Evolutionary conservation across 1,140 invertebrate species (phyloP).

Genomic region (Eumaeus atala): DNA sequence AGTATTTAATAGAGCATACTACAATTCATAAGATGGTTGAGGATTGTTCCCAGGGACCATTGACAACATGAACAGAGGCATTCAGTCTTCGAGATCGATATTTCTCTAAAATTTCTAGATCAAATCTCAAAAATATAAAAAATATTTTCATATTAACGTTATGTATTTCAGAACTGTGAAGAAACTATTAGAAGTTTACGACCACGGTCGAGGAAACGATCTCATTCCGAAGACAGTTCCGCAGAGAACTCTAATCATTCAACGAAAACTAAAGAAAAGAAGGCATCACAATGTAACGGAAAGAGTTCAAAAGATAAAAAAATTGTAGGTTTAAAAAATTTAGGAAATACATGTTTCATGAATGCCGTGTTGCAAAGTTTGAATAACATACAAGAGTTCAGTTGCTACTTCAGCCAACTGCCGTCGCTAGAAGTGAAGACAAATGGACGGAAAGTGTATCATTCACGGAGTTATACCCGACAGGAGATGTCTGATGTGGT

Average conservation of each 20-base stretch:
- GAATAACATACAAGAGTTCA: constrained; percentile 90
- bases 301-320: constrained; percentile 76
- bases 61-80: too few species aligned
- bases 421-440: constrained; percentile 82
- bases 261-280: constrained; percentile 62
- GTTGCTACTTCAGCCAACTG: constrained; percentile 86
- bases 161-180: constrained; percentile 51
- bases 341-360: constrained; percentile 94
- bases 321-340: constrained; percentile 86
- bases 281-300: constrained; percentile 40
- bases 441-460: constrained; percentile 77
- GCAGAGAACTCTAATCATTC: constrained; percentile 66
- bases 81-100: too few species aligned
- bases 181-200: constrained; percentile 76
- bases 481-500: constrained; percentile 79
- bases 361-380: constrained; percentile 90
- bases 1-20: too few species aligned
- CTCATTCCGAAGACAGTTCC: constrained; percentile 75
- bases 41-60: too few species aligned
- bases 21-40: too few species aligned
- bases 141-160: constrained; percentile 13
- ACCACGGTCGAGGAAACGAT: constrained; percentile 77
- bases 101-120: too few species aligned
- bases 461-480: constrained; percentile 77
- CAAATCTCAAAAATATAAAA: too few species aligned